phyloP scores from a whole-genome alignment of 2,888 invertebrate genomes.

The Hedychridium roseum region DNA sequence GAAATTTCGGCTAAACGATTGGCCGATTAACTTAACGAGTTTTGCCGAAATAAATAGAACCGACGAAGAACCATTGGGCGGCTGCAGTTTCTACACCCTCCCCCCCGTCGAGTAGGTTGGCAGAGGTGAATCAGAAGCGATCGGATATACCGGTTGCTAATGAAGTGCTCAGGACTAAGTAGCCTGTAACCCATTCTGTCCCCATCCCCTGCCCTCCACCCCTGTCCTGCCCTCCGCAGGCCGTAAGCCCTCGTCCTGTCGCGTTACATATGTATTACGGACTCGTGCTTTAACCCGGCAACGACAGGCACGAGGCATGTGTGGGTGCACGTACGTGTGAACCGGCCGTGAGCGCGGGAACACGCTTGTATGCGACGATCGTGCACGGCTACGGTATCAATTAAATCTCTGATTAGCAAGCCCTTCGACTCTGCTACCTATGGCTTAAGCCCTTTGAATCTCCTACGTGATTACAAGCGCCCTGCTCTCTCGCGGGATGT shows the following conservation, averaged over 20 bases:
- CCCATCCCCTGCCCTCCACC: slow-evolving; percentile 29
- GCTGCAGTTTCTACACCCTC: too few species aligned
- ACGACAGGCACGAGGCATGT: slow-evolving; percentile 21
- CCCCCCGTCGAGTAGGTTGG: too few species aligned
- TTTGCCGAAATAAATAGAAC: too few species aligned
- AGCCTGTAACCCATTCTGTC: slow-evolving; percentile 50
- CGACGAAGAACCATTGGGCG: too few species aligned
- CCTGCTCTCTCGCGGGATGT: slow-evolving; percentile 38
- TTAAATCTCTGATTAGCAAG: slow-evolving; percentile 59
- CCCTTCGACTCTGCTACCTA: slow-evolving; percentile 40
- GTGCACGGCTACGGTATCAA: slow-evolving; percentile 53
- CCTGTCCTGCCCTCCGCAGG: slow-evolving; percentile 32
- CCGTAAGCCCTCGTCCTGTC: slow-evolving; percentile 41
- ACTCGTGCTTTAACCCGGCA: slow-evolving; percentile 43
- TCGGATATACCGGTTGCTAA: slow-evolving; percentile 50
- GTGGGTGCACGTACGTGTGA: slow-evolving; percentile 15
- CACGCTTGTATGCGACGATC: slow-evolving; percentile 39
- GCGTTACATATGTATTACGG: slow-evolving; percentile 58
- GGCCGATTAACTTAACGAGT: too few species aligned
- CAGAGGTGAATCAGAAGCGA: slow-evolving; percentile 31
- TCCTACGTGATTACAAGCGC: slow-evolving; percentile 38
- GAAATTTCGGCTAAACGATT: too few species aligned
- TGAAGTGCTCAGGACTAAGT: slow-evolving; percentile 57
- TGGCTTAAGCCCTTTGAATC: slow-evolving; percentile 46
- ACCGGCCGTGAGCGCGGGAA: slow-evolving; percentile 16